Conservation (phyloP, 2,113 vertebrate species). For the Paramisgurnus dabryanus region DNA sequence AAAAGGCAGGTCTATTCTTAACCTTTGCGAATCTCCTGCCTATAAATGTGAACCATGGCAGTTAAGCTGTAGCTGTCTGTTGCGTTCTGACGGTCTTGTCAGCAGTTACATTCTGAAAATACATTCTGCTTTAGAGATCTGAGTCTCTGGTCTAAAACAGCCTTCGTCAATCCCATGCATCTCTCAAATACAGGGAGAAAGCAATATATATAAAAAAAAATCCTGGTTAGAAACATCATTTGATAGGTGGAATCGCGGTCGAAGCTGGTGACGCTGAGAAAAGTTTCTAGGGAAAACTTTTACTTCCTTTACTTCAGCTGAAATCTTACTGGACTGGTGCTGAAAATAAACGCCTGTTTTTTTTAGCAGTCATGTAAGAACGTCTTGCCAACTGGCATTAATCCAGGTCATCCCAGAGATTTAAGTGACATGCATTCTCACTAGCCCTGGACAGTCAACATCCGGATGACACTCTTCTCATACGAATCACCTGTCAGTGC, state of each 20-base stretch:
- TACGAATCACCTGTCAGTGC: slow-evolving; percentile 36
- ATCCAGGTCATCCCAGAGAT: slow-evolving; percentile 34
- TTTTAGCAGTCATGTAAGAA: not conserved
- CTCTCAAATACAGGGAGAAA: slow-evolving; percentile 49
- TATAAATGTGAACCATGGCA: slow-evolving; percentile 34
- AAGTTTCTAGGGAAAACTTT: slow-evolving; percentile 19
- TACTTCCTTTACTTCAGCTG: not conserved
- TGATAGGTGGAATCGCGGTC: slow-evolving; percentile 50
- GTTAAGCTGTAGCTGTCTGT: slow-evolving; percentile 17
- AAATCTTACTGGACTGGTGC: not conserved
- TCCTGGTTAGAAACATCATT: slow-evolving; percentile 51
- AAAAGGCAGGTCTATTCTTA: slow-evolving; percentile 53
- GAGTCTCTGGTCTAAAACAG: slow-evolving; percentile 54
- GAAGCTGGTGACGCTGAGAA: slow-evolving; percentile 43
- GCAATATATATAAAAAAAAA: slow-evolving; percentile 51
- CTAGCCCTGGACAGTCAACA: slow-evolving; percentile 25
- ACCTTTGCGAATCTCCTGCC: slow-evolving; percentile 42
- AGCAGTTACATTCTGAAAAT: slow-evolving; percentile 53
- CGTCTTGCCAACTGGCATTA: slow-evolving; percentile 30
- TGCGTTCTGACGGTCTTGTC: slow-evolving; percentile 61
- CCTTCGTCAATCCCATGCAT: slow-evolving; percentile 39
- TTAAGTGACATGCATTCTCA: slow-evolving; percentile 1
- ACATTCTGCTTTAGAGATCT: slow-evolving; percentile 30
- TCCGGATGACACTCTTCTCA: slow-evolving; percentile 41
- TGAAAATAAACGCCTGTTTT: slow-evolving; percentile 13